Evolutionary conservation across 2,888 invertebrate species (phyloP), one percentile per base, ranked within the genome.

Genomic region (Prosopocoilus inquinatus): DNA sequence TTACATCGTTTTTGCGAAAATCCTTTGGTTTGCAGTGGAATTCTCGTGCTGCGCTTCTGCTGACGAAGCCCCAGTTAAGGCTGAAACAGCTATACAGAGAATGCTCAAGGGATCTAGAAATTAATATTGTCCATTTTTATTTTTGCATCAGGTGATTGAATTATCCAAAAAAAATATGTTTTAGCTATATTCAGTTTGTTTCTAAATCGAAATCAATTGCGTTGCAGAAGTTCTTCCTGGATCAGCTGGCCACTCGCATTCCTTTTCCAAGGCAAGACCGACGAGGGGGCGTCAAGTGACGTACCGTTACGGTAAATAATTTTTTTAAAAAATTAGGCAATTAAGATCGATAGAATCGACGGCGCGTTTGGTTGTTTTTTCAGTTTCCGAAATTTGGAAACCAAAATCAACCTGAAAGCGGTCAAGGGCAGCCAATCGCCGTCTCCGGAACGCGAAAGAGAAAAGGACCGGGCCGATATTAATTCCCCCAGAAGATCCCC

Each of bases 161-260:
- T n/a, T n/a, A n/a, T n/a, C n/a, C n/a, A n/a, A n/a, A n/a, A n/a
- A n/a, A n/a, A n/a, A n/a, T n/a, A n/a, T n/a, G n/a, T n/a, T n/a
- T n/a, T n/a, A n/a, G n/a, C n/a, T n/a, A n/a, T n/a, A n/a, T n/a
- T n/a, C n/a, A n/a, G n/a, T n/a, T n/a, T n/a, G n/a, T n/a, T n/a
- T n/a, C n/a, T 41, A 38, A 38, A 8, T 38, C 11, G 15, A 15
- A 41, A 9, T 9, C 1, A 41, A 41, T 5, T 9, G 9, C 3
- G 2, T 41, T 41, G 11, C 47, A 90, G 89, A 55, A 88, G 87
- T 70, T 83, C 86, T 12, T 90, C 93, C 0, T 94, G 94, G 94
- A 93, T 94, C 70, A 93, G 93, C 74, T 93, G 94, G 93, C 94
- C 94, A 3, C 79, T 94, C 56, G 93, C 91, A 7, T 91, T 93